Evolutionary conservation across 2,888 invertebrate species (phyloP).

Genomic region (Drosophila monieri): DNA sequence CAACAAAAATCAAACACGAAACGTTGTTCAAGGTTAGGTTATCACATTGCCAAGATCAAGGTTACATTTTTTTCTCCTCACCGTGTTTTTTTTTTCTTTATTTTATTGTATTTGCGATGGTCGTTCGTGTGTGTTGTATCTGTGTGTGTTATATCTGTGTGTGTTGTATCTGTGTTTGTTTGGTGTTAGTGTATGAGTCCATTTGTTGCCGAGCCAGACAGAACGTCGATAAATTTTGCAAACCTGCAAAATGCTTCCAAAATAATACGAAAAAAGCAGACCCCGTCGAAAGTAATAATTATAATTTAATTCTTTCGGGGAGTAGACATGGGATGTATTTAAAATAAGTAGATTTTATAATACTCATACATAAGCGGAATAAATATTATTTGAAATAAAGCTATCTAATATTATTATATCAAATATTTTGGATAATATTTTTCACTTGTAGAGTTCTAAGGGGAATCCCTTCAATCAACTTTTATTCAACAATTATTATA

Average conservation of each 20-base stretch:
- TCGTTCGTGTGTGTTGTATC: too few relatives aligned
- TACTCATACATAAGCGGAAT: background rate
- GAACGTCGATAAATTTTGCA: slow-evolving; percentile 65
- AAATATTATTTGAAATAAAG: background rate
- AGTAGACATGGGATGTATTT: background rate
- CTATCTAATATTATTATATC: too few relatives aligned
- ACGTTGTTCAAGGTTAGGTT: slow-evolving; percentile 80
- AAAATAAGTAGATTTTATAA: background rate
- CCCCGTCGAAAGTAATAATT: slow-evolving; percentile 28
- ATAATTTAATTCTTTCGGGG: slow-evolving; percentile 10
- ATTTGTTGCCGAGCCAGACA: slow-evolving; percentile 59
- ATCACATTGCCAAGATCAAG: slow-evolving; percentile 83
- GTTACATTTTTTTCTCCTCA: slow-evolving; percentile 50
- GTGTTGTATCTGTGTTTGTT: slow-evolving; percentile 8
- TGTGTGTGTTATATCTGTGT: too few relatives aligned
- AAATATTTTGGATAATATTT: too few relatives aligned
- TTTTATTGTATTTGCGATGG: slow-evolving; percentile 39
- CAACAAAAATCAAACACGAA: slow-evolving; percentile 69
- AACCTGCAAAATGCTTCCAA: slow-evolving; percentile 39
- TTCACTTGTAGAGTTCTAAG: too few relatives aligned
- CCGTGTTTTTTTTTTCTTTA: slow-evolving; percentile 7
- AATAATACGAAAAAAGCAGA: slow-evolving; percentile 33
- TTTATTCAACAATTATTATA: too few relatives aligned
- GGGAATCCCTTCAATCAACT: too few relatives aligned
- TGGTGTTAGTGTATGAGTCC: slow-evolving; percentile 12